Evolutionary conservation across 2,888 invertebrate species (phyloP).

Genomic region (Pyrocoelia pectoralis): DNA sequence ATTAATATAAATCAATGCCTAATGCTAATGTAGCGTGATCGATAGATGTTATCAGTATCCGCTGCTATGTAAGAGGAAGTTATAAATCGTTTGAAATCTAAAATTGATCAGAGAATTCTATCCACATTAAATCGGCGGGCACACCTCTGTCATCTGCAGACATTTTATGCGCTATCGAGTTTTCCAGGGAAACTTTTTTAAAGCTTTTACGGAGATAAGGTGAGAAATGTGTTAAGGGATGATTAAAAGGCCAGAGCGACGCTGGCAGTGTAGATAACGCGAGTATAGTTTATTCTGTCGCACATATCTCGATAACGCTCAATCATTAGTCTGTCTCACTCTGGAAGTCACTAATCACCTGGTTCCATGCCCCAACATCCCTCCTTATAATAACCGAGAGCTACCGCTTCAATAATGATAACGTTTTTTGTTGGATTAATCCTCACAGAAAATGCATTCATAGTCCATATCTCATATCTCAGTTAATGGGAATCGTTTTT

Average conservation of each 20-base stretch:
- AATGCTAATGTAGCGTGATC: slow-evolving; percentile 60
- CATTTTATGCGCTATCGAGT: slow-evolving; percentile 45
- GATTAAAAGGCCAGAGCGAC: slow-evolving; percentile 58
- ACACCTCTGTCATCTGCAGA: slow-evolving; percentile 56
- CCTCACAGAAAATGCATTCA: slow-evolving; percentile 59
- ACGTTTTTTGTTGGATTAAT: slow-evolving; percentile 57
- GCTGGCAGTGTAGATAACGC: slow-evolving; percentile 55
- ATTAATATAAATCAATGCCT: slow-evolving; percentile 62
- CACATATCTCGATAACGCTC: slow-evolving; percentile 56
- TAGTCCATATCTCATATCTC: slow-evolving; percentile 59
- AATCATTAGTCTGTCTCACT: slow-evolving; percentile 54
- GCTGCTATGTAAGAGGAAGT: slow-evolving; percentile 58
- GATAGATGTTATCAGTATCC: slow-evolving; percentile 57
- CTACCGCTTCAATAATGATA: slow-evolving; percentile 51
- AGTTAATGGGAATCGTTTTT: slow-evolving; percentile 58
- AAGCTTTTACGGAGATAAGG: slow-evolving; percentile 44
- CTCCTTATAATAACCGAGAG: slow-evolving; percentile 45
- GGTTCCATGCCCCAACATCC: slow-evolving; percentile 45
- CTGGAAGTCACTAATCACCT: slow-evolving; percentile 56
- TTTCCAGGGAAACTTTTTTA: slow-evolving; percentile 44
- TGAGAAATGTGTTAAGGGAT: slow-evolving; percentile 59
- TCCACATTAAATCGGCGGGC: slow-evolving; percentile 57
- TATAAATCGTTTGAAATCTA: slow-evolving; percentile 61
- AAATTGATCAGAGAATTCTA: slow-evolving; percentile 60
- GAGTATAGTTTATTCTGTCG: slow-evolving; percentile 53